These are phyloP conservation scores for Contarinia nasturtii DNA, from an alignment of 1,140 invertebrate species.

Conservation along the genomic window DNA sequence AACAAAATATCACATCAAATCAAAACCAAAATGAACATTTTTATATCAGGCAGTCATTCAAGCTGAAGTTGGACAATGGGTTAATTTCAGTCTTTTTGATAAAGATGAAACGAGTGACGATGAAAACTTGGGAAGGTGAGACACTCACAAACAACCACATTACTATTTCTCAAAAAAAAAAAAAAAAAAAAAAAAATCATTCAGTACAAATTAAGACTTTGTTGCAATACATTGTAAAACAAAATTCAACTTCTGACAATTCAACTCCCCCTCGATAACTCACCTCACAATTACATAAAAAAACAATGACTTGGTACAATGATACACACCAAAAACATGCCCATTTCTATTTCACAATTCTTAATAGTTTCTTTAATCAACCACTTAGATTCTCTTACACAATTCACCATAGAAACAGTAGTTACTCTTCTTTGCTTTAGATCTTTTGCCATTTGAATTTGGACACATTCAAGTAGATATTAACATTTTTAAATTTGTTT, in stretches of 20 bases:
- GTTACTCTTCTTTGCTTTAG: too few relatives aligned
- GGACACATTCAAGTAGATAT: too few relatives aligned
- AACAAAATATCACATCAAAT: neutral
- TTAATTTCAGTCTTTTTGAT: constrained; percentile 64
- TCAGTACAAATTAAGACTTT: neutral
- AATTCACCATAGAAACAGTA: neutral
- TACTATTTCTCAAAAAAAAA: neutral
- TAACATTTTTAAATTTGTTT: too few relatives aligned
- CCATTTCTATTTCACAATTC: neutral
- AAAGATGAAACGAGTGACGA: constrained; percentile 69
- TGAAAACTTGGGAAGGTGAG: constrained; percentile 61
- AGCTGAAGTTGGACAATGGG: constrained; percentile 39
- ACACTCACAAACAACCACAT: neutral
- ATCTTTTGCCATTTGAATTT: too few relatives aligned
- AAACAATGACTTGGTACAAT: too few relatives aligned
- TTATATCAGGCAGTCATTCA: constrained; percentile 15
- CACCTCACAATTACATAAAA: too few relatives aligned
- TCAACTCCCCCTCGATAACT: too few relatives aligned
- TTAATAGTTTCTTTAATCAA: neutral
- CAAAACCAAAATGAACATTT: neutral
- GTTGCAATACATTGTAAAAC: neutral
- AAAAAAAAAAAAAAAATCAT: neutral
- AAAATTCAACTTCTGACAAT: neutral
- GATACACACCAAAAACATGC: too few relatives aligned
- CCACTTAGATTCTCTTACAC: too few relatives aligned